These are phyloP conservation scores for Muricea muricata DNA, from an alignment of 92 coral and sea anemone genomes.

Conservation along the genomic window DNA sequence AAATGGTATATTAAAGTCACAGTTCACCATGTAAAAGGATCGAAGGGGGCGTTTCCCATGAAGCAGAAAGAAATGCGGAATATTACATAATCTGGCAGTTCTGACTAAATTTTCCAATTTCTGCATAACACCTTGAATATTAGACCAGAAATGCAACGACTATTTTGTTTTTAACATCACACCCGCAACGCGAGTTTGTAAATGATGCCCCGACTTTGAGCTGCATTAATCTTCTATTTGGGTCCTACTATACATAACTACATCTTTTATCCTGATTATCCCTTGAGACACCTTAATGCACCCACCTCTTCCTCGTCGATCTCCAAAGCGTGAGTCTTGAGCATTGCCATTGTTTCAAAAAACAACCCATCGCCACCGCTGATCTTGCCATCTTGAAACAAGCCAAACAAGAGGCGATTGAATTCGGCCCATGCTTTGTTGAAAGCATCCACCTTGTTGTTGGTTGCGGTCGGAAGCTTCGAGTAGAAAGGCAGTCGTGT, in stretches of 20 bases:
- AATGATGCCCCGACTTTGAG: too few relatives aligned
- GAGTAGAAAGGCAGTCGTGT: conserved; percentile 85
- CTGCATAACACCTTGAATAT: too few relatives aligned
- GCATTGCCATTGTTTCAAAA: conserved; percentile 79
- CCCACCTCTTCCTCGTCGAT: conserved; percentile 82
- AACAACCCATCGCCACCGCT: conserved; percentile 74
- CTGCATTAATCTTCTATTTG: not conserved
- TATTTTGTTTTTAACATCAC: too few relatives aligned
- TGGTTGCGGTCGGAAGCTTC: conserved; percentile 71
- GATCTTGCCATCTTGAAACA: conserved; percentile 81
- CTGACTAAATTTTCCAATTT: too few relatives aligned
- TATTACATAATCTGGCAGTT: too few relatives aligned
- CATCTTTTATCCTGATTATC: not conserved
- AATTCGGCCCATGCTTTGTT: conserved; percentile 77
- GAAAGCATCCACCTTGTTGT: conserved; percentile 63
- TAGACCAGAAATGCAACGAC: too few relatives aligned
- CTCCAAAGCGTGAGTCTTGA: conserved; percentile 76
- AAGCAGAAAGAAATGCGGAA: too few relatives aligned
- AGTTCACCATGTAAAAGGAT: too few relatives aligned
- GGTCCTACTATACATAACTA: not conserved
- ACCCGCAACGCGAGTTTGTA: too few relatives aligned
- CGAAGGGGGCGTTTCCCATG: too few relatives aligned
- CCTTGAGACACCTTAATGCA: not conserved
- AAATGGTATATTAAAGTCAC: too few relatives aligned
- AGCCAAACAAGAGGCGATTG: conserved; percentile 73